phyloP scores from a whole-genome alignment of 2,113 vertebrate genomes.

The Perognathus longimembris region DNA sequence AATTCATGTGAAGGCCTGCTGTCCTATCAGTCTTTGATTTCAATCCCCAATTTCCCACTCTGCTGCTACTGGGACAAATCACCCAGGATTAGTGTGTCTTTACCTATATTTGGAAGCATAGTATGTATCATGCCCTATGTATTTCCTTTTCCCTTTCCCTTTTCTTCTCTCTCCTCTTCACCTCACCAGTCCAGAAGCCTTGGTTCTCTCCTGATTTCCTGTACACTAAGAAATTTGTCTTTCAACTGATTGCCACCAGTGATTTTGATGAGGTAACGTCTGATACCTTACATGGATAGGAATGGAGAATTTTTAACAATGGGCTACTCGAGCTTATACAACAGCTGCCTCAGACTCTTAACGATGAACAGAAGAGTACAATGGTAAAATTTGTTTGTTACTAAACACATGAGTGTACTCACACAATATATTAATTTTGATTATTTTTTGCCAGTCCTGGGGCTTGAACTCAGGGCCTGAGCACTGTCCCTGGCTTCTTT shows the following conservation, averaged over 20 bases:
- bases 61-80: accelerated
- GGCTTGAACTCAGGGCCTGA: no score
- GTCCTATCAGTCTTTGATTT: neutral
- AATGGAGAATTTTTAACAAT: neutral
- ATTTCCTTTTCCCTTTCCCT: neutral
- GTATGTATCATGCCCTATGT: neutral
- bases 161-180: neutral
- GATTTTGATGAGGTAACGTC: neutral
- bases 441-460: no score
- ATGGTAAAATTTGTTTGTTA: neutral
- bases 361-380: neutral
- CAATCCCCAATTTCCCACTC: accelerated
- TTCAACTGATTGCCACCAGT: neutral
- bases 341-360: neutral
- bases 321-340: neutral
- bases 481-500: no score
- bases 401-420: neutral
- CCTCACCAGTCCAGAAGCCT: neutral
- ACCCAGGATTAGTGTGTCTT: neutral
- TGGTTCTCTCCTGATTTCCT: neutral
- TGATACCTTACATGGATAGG: neutral
- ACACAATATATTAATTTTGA: neutral
- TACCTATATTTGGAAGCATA: neutral
- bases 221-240: neutral
- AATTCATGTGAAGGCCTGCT: neutral